Evolutionary conservation across 2,113 vertebrate genomes (phyloP).

Genomic region (Brachyhypopomus occidentalis): DNA sequence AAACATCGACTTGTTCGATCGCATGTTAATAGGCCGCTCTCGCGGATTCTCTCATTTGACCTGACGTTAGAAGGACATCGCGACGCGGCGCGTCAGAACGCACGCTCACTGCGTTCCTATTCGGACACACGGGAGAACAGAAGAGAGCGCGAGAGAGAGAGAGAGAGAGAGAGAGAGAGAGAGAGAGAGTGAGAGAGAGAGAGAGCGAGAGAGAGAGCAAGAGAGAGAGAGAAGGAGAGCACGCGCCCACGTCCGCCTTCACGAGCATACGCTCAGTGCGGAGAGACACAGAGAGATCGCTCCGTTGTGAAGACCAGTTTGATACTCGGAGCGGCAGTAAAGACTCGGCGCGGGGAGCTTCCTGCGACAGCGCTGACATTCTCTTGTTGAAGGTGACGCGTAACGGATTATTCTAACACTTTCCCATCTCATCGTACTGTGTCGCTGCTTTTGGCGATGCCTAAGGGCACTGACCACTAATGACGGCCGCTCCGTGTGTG

Average conservation of each 20-base stretch:
- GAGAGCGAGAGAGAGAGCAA: not conserved
- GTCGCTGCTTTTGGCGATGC: no score
- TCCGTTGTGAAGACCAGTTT: conserved; percentile 58
- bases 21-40: no score
- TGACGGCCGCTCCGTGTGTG: conserved; percentile 17
- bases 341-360: conserved; percentile 51
- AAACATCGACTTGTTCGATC: no score
- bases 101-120: no score
- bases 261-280: conserved; percentile 62
- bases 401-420: conserved; percentile 4
- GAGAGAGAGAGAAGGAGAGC: conserved; percentile 42
- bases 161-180: not conserved
- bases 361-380: conserved; percentile 60
- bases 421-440: not conserved
- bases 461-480: no score
- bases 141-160: not conserved
- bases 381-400: conserved; percentile 56
- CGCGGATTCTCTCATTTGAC: no score
- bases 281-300: conserved; percentile 45
- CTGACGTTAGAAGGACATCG: no score
- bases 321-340: not conserved
- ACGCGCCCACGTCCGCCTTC: conserved; percentile 63
- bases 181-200: conserved; percentile 12
- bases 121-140: not conserved
- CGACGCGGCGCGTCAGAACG: no score